Base-by-base conservation (phyloP, 53 echinoderm and acorn worm genomes). In the Zoroaster sp. region DNA sequence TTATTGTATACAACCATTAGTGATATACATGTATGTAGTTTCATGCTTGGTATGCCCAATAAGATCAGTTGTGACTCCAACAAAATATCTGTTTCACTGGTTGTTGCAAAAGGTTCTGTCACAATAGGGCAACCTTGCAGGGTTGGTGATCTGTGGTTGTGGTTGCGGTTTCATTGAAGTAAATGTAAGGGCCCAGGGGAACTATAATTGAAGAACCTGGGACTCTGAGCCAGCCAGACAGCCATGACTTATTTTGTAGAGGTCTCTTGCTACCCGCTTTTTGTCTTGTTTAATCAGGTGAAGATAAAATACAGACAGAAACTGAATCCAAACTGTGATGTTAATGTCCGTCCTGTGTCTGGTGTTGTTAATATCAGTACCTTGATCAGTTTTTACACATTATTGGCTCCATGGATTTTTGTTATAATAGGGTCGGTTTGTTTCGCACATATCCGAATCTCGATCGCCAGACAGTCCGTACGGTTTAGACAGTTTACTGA, bases 51-150 rank as follows among this genome's bases (percentile, higher is more conserved):
- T 2, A 14, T 25, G 21, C 63, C 59, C 12, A 36, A 39, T 17
- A 34, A 78, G 52, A 54, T 59, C 54, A 78, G 54, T 78, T 78
- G 59, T 38, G 18, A 37, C 38, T 55, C 36, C 12, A 45, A 4
- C 34, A n/a, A 49, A 78, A 54, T 78, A 78, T 78, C 59, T 54
- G 38, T 78, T 59, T 55, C 78, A 38, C 10, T 78, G 40, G 21
- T 40, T 13, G 43, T 38, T 10, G 39, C 30, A 10, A 13, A 17
- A 44, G 20, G 75, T 13, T 1, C 44, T 23, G 76, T 12, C 46
- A 76, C 49, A 49, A 76, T 51, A 46, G 42, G 13, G 46, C 76
- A 49, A 18, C 76, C 76, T 49, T 47, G 76, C n/a, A 3, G 73
- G 36, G 34, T 5, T 5, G 12, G 5, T 33, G 37, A 1, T 2